These are phyloP conservation scores for Toxotes chatareus DNA, from an alignment of 2,113 vertebrate species.

Conservation along the genomic window DNA sequence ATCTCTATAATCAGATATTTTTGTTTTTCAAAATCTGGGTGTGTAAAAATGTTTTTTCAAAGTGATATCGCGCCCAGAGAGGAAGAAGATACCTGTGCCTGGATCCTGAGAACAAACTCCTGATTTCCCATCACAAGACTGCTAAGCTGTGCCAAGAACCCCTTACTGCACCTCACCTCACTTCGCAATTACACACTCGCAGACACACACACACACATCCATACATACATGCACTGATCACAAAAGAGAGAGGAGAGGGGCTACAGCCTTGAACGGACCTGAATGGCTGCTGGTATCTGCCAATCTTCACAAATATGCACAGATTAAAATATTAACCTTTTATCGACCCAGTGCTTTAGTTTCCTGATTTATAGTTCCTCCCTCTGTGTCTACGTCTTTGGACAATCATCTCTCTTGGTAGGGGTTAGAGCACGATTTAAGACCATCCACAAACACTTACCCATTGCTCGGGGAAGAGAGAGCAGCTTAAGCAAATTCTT, in stretches of 20 bases:
- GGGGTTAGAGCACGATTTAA: conserved; percentile 17
- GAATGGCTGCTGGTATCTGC: conserved; percentile 49
- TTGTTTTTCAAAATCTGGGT: neutral
- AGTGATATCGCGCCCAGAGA: neutral
- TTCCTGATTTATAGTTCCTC: neutral
- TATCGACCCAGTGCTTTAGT: conserved; percentile 18
- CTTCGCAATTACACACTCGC: neutral
- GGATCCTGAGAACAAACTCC: conserved; percentile 63
- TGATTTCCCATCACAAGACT: conserved; percentile 81
- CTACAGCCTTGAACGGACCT: conserved; percentile 1
- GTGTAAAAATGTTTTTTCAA: neutral
- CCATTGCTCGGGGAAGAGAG: conserved; percentile 23
- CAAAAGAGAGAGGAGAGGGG: conserved; percentile 22
- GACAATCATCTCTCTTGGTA: neutral
- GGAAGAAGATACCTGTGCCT: conserved; percentile 33
- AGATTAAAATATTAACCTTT: conserved; percentile 58
- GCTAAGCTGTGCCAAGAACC: conserved; percentile 68
- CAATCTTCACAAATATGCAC: conserved; percentile 80
- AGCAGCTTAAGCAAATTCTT: conserved; percentile 73
- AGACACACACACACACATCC: conserved; percentile 8
- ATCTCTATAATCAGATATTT: neutral
- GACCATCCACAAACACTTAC: conserved; percentile 54
- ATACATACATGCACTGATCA: conserved; percentile 31
- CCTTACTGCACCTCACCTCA: conserved; percentile 40
- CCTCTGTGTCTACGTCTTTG: neutral